Evolutionary conservation across 2,797 vertebrate species (phyloP).

Genomic region (Chelon auratus): DNA sequence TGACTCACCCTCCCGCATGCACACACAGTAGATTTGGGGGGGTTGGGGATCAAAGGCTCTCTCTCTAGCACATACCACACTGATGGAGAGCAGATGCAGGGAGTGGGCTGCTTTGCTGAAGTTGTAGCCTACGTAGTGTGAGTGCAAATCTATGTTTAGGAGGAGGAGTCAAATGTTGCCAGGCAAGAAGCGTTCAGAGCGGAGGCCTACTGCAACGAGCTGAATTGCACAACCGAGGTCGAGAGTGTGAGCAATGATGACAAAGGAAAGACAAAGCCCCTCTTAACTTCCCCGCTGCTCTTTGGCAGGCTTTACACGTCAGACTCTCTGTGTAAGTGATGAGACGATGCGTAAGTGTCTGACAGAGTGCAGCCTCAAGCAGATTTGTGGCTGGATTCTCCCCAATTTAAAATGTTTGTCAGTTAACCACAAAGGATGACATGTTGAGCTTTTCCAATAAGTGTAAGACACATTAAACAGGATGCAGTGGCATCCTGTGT

Average conservation of each 20-base stretch:
- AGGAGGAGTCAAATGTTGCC: constrained; percentile 73
- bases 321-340: constrained; percentile 36
- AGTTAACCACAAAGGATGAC: neutral
- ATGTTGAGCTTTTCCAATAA: constrained; percentile 15
- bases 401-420: constrained; percentile 11
- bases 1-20: constrained; percentile 60
- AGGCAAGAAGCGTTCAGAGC: constrained; percentile 60
- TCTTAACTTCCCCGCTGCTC: constrained; percentile 44
- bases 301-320: constrained; percentile 26
- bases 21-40: constrained; percentile 1
- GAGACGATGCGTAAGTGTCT: constrained; percentile 9
- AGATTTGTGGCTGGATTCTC: constrained; percentile 17
- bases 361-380: constrained; percentile 18
- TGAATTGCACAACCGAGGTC: constrained; percentile 59
- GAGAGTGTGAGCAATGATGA: constrained; percentile 54
- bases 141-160: constrained; percentile 76
- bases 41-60: constrained; percentile 81
- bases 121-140: constrained; percentile 67
- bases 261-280: constrained; percentile 57
- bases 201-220: constrained; percentile 44
- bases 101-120: constrained; percentile 77
- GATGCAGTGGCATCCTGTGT: neutral
- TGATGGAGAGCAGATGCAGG: constrained; percentile 88
- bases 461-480: neutral
- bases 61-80: constrained; percentile 80